Evolutionary conservation across 1,140 invertebrate species (phyloP), one percentile per base, ranked within the genome.

Genomic region (Zaprionus davidi): DNA sequence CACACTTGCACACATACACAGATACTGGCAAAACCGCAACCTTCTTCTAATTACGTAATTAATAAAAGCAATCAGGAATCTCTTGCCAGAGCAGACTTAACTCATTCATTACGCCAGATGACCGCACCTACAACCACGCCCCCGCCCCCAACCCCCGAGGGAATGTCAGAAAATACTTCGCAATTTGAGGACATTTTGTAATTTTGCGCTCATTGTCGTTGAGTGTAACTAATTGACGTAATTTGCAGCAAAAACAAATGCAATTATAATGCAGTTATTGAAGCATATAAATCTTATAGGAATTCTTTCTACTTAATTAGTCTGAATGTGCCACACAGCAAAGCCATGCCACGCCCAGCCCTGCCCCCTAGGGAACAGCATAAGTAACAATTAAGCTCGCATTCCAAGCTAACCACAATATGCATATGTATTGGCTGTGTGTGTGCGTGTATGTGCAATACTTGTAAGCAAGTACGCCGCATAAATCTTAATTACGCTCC

Each of bases 401-500:
- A 79, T 78, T 73, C 67, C 77, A 65, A 76, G 71, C 62, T 44
- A 58, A 51, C 73, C 67, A 28, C 64, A 71, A 76, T 75, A 76
- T 85, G 57, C 41, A 71, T 53, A 79, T 55, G 53, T 13, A 26
- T 55, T 46, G n/a, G n/a, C 41, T 12, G 15, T 53, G 34, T 51
- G 62, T 56, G 7, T 65, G 59, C 34, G 34, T 41, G 31, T n/a
- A 62, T 53, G 31, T 67, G 15, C 36, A 24, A 34, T 69, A 71
- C 56, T 83, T 73, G 78, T 63, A 66, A 77, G 70, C 62, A 76
- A 83, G 84, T 83, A 67, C 76, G 68, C 46, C 65, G 81, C 78
- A 88, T 88, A 88, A 88, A 88, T 90, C 85, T 88, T 88, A 88
- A 88, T 88, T 88, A 88, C 85, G 85, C 85, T 88, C 72, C 85